Evolutionary conservation across 2,888 invertebrate genomes (phyloP).

Genomic region (Leptinotarsa haldemani): DNA sequence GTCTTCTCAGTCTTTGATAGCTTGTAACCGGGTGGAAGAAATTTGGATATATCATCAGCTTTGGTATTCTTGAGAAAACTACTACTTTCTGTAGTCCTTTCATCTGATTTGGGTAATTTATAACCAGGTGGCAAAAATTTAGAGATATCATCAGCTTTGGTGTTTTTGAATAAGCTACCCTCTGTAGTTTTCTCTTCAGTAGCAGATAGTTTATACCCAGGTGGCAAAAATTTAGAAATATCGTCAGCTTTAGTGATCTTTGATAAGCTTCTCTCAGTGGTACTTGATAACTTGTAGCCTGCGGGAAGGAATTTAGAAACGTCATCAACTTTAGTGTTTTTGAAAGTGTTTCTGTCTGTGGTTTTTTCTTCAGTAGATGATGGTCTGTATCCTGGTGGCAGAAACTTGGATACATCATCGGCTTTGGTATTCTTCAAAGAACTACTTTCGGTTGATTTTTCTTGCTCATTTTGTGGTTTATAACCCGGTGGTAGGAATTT

Average conservation of each 20-base stretch:
- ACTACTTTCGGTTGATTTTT: slow-evolving; percentile 21
- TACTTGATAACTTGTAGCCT: slow-evolving; percentile 32
- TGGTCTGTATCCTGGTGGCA: slow-evolving; percentile 75
- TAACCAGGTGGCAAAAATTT: slow-evolving; percentile 40
- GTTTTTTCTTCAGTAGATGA: slow-evolving; percentile 42
- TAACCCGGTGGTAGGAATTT: slow-evolving; percentile 77
- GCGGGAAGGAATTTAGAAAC: slow-evolving; percentile 38
- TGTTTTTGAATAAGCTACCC: slow-evolving; percentile 50
- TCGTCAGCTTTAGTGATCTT: slow-evolving; percentile 49
- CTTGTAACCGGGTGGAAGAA: slow-evolving; percentile 78
- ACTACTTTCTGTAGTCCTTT: slow-evolving; percentile 23
- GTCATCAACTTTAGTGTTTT: slow-evolving; percentile 35
- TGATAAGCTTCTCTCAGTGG: slow-evolving; percentile 44
- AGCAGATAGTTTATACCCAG: slow-evolving; percentile 62
- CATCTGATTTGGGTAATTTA: slow-evolving; percentile 33
- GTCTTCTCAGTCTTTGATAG: slow-evolving; percentile 38
- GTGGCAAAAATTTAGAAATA: slow-evolving; percentile 64
- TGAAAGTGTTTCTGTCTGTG: slow-evolving; percentile 34
- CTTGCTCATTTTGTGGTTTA: slow-evolving; percentile 62
- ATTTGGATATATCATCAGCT: slow-evolving; percentile 71
- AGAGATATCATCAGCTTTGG: slow-evolving; percentile 35
- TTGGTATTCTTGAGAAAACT: slow-evolving; percentile 65
- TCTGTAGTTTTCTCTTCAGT: slow-evolving; percentile 47
- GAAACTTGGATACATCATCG: slow-evolving; percentile 65
- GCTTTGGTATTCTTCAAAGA: slow-evolving; percentile 53